These are phyloP conservation scores for Cossypha niveicapilla DNA, from an alignment of 2,797 vertebrate species.

Conservation along the genomic window DNA sequence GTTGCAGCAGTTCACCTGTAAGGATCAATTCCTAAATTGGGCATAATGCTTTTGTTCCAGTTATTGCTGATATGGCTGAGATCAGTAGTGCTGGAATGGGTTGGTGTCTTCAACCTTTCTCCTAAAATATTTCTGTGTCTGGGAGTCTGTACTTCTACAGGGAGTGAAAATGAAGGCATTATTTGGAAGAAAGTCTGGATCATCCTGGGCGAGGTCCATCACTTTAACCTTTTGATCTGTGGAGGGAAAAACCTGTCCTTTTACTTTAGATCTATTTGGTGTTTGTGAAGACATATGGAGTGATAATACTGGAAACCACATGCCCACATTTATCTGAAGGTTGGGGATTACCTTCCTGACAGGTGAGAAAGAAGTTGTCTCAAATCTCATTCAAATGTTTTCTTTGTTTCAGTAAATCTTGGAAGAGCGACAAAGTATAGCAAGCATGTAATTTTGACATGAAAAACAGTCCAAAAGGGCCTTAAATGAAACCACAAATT, in stretches of 20 bases:
- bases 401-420: slow-evolving; percentile 62
- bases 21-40: background rate
- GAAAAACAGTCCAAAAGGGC: slow-evolving; percentile 14
- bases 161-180: slow-evolving; percentile 20
- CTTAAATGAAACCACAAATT: slow-evolving; percentile 26
- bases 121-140: background rate
- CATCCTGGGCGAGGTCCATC: slow-evolving; percentile 1
- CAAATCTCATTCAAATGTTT: slow-evolving; percentile 47
- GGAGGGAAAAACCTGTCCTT: background rate
- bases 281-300: slow-evolving; percentile 45
- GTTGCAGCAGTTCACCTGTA: background rate
- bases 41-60: background rate
- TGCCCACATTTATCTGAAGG: slow-evolving; percentile 39
- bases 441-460: slow-evolving; percentile 53
- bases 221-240: slow-evolving; percentile 5
- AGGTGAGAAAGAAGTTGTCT: slow-evolving; percentile 51
- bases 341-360: slow-evolving; percentile 49
- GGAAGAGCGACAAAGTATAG: slow-evolving; percentile 40
- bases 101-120: background rate
- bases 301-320: slow-evolving; percentile 48
- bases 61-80: background rate
- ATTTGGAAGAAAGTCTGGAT: background rate
- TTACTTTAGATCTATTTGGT: slow-evolving; percentile 58
- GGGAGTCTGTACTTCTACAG: background rate
- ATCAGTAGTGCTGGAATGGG: background rate